Conservation (phyloP, 1,140 invertebrate species). For the Ceratina australensis region DNA sequence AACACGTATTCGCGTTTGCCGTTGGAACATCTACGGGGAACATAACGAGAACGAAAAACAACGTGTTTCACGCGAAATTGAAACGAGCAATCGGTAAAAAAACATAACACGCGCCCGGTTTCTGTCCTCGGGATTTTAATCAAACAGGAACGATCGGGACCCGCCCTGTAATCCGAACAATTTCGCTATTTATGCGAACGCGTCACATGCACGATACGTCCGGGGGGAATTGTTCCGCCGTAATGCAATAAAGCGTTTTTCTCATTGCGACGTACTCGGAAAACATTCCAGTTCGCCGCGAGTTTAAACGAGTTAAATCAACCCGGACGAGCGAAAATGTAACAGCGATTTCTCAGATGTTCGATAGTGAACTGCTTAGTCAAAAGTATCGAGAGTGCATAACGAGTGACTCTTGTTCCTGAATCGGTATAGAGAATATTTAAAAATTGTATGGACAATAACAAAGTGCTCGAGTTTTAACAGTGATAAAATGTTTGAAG, state of each 20-base stretch:
- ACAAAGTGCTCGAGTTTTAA: too few species aligned
- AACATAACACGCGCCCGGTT: not conserved
- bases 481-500: too few species aligned
- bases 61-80: slow-evolving; percentile 16
- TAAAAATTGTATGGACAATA: too few species aligned
- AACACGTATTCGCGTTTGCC: slow-evolving; percentile 39
- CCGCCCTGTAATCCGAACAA: slow-evolving; percentile 25
- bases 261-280: slow-evolving; percentile 6
- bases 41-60: slow-evolving; percentile 24
- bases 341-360: too few species aligned
- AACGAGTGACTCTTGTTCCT: too few species aligned
- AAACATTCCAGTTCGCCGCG: not conserved
- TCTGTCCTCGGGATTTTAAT: slow-evolving; percentile 11
- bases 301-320: slow-evolving; percentile 9
- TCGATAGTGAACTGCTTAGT: too few species aligned
- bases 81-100: slow-evolving; percentile 2
- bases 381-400: too few species aligned
- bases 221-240: not conserved
- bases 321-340: not conserved
- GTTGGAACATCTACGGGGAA: not conserved
- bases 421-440: too few species aligned
- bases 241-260: slow-evolving; percentile 19
- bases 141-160: not conserved
- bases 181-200: slow-evolving; percentile 33
- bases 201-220: not conserved